Conservation (phyloP, 2,888 invertebrate species). For the Callimorpha dominula region DNA sequence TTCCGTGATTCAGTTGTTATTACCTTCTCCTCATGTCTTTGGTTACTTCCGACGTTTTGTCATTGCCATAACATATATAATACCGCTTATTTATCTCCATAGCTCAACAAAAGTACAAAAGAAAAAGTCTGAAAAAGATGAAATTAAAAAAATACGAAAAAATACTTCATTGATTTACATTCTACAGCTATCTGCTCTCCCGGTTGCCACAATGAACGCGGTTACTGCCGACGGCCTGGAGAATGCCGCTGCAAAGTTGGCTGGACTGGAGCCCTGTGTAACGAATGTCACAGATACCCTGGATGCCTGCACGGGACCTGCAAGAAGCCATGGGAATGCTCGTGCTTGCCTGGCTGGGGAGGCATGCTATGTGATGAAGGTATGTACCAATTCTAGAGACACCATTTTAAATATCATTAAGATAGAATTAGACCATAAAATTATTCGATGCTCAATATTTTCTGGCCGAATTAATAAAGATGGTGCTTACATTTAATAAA, state of each 20-base stretch:
- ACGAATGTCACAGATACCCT: slow-evolving; percentile 94
- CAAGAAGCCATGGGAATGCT: slow-evolving; percentile 95
- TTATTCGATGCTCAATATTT: neutral
- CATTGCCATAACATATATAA: neutral
- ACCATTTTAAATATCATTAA: neutral
- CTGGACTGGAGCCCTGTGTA: slow-evolving; percentile 93
- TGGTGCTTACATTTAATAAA: neutral
- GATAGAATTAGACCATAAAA: neutral
- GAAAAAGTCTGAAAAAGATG: neutral
- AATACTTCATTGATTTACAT: neutral
- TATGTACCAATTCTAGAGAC: slow-evolving; percentile 64
- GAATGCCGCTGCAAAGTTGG: slow-evolving; percentile 93
- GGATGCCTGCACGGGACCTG: slow-evolving; percentile 96
- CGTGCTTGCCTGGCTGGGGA: slow-evolving; percentile 95
- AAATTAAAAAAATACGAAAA: neutral
- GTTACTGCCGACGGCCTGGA: slow-evolving; percentile 91
- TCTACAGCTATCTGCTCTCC: slow-evolving; percentile 92
- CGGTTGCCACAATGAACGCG: slow-evolving; percentile 94
- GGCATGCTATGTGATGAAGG: slow-evolving; percentile 97
- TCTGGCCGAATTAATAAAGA: neutral
- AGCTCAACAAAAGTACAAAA: too few species aligned
- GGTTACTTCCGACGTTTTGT: neutral
- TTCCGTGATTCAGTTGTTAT: too few species aligned
- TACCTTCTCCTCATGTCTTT: neutral
- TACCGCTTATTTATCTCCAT: too few species aligned